Evolutionary conservation across 2,888 invertebrate genomes (phyloP).

Genomic region (Lepetodrilus schrolli): DNA sequence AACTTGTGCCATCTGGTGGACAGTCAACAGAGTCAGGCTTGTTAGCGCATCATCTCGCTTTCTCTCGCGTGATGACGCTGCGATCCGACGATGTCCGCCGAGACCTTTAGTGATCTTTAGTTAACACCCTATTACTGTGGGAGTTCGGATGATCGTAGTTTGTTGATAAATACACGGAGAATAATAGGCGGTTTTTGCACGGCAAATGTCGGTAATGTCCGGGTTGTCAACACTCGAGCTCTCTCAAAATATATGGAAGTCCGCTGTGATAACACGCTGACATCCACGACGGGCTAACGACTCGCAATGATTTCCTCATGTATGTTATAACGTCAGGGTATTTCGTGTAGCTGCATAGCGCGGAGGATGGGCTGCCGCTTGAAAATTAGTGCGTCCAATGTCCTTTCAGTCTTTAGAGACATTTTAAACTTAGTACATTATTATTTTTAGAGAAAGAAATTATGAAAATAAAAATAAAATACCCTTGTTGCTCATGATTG

Average conservation of each 20-base stretch:
- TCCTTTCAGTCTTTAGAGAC: too few relatives aligned
- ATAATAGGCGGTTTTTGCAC: slow-evolving; percentile 8
- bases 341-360: too few relatives aligned
- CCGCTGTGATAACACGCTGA: background rate
- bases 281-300: background rate
- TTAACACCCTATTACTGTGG: background rate
- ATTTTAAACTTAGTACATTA: too few relatives aligned
- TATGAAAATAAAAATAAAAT: too few relatives aligned
- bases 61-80: background rate
- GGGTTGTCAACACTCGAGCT: slow-evolving; percentile 6
- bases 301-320: too few relatives aligned
- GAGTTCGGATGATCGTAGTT: background rate
- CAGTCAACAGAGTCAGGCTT: background rate
- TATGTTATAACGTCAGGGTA: too few relatives aligned
- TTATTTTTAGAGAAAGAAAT: too few relatives aligned
- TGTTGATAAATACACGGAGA: slow-evolving; percentile 10
- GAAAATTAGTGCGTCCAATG: too few relatives aligned
- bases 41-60: slow-evolving; percentile 15
- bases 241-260: slow-evolving; percentile 9
- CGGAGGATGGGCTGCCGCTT: too few relatives aligned
- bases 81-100: background rate
- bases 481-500: too few relatives aligned
- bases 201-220: slow-evolving; percentile 23
- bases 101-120: slow-evolving; percentile 21
- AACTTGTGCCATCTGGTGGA: slow-evolving; percentile 9